A percentile compares a stretch with the other conserved stretches of the same genome.
phyloP scores from a whole-genome alignment of 2,113 vertebrate species.

The Microcebus lehilahytsara region DNA sequence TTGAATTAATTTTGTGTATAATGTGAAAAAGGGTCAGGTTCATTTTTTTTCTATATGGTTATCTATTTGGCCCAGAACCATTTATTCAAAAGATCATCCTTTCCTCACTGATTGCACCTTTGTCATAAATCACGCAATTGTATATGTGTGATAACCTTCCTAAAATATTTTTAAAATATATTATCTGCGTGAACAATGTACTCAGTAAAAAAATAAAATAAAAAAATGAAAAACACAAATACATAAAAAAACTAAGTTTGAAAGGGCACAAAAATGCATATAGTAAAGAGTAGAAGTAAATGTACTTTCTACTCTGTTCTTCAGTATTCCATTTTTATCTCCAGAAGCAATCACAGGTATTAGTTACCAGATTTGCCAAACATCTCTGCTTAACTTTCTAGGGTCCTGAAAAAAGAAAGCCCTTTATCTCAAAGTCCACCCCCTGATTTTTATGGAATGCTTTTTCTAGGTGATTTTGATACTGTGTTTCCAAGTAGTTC shows the following conservation, averaged over 20 bases:
- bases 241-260: neutral
- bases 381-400: neutral
- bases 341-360: neutral
- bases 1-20: neutral
- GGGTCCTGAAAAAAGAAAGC: neutral
- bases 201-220: neutral
- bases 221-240: neutral
- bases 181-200: neutral
- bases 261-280: neutral
- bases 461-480: neutral
- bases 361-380: neutral
- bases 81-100: slow-evolving; percentile 21
- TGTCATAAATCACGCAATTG: neutral
- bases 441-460: neutral
- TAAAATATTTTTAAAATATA: neutral
- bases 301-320: neutral
- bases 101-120: neutral
- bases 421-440: neutral
- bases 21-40: neutral
- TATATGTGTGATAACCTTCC: neutral
- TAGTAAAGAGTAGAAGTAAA: neutral
- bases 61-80: neutral
- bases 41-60: neutral
- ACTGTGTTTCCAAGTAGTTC: neutral
- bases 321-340: neutral